Evolutionary conservation across 1,140 invertebrate genomes (phyloP).

Genomic region (Drosophila baimaii): DNA sequence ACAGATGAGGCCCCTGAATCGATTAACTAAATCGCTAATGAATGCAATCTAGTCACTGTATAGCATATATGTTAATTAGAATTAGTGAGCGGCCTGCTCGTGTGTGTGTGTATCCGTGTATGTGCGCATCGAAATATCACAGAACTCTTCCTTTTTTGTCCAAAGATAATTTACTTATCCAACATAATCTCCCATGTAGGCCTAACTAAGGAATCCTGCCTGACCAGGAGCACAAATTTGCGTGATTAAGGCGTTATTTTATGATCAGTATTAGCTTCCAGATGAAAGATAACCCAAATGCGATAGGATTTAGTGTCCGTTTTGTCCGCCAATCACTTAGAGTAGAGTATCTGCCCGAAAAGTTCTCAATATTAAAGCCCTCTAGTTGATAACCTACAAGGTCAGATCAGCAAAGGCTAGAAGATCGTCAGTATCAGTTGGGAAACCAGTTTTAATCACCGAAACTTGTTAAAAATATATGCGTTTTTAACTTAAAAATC

Average conservation of each 20-base stretch:
- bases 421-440: not conserved
- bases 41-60: constrained; percentile 58
- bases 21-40: constrained; percentile 51
- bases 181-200: constrained; percentile 5
- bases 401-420: not conserved
- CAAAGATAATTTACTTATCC: constrained; percentile 27
- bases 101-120: constrained; percentile 54
- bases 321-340: not conserved
- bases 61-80: constrained; percentile 57
- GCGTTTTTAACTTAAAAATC: not conserved
- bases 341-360: too few relatives aligned
- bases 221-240: constrained; percentile 15
- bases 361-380: not conserved
- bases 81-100: constrained; percentile 38
- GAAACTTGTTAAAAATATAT: constrained; percentile 4
- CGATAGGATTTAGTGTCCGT: not conserved
- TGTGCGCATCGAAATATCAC: constrained; percentile 71
- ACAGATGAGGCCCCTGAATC: constrained; percentile 38
- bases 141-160: constrained; percentile 69
- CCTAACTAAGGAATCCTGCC: constrained; percentile 19
- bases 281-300: not conserved
- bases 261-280: constrained; percentile 33
- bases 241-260: not conserved
- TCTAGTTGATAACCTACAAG: not conserved
- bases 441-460: constrained; percentile 22